phyloP scores from a whole-genome alignment of 1,140 invertebrate genomes.

The Rhopalosiphum maidis region DNA sequence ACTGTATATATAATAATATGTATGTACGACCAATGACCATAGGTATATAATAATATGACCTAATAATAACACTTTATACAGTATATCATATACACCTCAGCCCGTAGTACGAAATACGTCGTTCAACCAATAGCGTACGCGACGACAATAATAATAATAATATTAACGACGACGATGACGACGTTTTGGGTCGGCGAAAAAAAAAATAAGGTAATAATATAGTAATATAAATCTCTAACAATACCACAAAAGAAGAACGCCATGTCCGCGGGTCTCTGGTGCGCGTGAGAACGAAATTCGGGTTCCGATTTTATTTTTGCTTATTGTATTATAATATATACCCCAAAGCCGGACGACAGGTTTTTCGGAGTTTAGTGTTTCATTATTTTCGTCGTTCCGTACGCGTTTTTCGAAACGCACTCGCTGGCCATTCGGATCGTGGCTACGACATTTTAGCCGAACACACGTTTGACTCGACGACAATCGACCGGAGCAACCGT shows the following conservation, averaged over 20 bases:
- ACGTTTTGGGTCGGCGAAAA: not conserved
- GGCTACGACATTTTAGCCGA: not conserved
- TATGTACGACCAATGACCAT: not conserved
- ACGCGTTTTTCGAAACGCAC: not conserved
- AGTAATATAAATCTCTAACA: not conserved
- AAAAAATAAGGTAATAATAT: not conserved
- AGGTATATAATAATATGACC: not conserved
- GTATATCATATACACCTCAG: not conserved
- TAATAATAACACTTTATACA: not conserved
- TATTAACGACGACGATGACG: not conserved
- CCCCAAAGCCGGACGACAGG: not conserved
- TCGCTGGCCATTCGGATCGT: not conserved
- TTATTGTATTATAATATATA: not conserved
- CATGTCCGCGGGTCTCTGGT: not conserved
- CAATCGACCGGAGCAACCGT: not conserved
- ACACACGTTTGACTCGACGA: not conserved
- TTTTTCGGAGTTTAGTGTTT: not conserved
- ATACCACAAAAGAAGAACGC: slow-evolving; percentile 56
- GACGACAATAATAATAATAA: slow-evolving; percentile 15
- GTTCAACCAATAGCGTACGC: not conserved
- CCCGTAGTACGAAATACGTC: not conserved
- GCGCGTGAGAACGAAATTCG: not conserved
- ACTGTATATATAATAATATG: not conserved
- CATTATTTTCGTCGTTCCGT: not conserved
- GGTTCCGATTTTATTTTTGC: not conserved